phyloP scores from a whole-genome alignment of 23 tunicate genomes.

The Trididemnum miniatum region DNA sequence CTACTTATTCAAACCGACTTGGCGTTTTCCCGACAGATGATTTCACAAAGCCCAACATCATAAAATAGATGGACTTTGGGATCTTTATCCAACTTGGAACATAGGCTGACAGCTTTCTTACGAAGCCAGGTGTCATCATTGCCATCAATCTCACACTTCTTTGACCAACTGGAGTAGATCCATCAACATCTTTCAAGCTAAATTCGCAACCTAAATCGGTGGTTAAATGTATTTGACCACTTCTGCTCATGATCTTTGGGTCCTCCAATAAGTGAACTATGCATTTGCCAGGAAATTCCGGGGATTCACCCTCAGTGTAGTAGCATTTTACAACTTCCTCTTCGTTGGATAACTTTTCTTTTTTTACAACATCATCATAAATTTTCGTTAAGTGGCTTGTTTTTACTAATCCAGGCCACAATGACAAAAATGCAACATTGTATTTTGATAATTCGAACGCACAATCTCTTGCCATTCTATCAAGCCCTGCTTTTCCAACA shows the following conservation, averaged over 20 bases:
- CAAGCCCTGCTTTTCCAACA: slow-evolving; percentile 80
- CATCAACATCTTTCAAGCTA: slow-evolving; percentile 19
- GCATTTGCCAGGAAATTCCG: slow-evolving; percentile 14
- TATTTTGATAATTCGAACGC: slow-evolving; percentile 58
- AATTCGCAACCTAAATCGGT: slow-evolving; percentile 20
- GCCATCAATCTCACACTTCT: neutral
- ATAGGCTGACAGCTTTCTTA: neutral
- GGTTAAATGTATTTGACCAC: slow-evolving; percentile 1
- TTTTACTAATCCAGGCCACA: slow-evolving; percentile 92
- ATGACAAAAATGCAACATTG: slow-evolving; percentile 73
- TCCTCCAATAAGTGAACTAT: neutral
- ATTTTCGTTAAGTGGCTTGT: slow-evolving; percentile 42
- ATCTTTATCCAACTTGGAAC: neutral
- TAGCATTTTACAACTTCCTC: neutral
- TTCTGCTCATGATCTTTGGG: slow-evolving; percentile 9
- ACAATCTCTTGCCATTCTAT: slow-evolving; percentile 88
- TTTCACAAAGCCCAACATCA: neutral
- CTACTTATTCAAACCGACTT: neutral
- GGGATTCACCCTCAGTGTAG: neutral
- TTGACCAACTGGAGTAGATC: neutral
- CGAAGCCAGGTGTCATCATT: neutral
- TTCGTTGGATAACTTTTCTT: neutral
- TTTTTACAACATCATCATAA: neutral
- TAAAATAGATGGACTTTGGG: neutral
- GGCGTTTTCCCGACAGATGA: neutral